Conservation (phyloP, 2,888 invertebrate species). For the Hanleya hanleyi region DNA sequence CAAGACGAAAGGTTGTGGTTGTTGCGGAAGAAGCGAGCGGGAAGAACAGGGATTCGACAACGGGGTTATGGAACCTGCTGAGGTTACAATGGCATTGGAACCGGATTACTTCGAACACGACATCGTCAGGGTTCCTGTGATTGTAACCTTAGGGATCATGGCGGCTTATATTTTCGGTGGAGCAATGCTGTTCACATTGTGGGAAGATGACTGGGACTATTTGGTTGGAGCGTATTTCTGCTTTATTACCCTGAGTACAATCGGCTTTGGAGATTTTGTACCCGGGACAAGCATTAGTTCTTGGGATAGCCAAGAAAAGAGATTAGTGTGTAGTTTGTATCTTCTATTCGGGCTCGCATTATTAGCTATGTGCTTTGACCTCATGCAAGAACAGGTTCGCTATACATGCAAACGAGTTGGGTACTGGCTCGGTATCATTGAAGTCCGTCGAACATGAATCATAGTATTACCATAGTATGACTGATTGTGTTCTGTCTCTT, state of each 20-base stretch:
- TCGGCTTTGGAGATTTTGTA: conserved; percentile 74
- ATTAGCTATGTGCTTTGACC: conserved; percentile 74
- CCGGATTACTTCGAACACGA: neutral
- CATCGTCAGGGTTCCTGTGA: conserved; percentile 82
- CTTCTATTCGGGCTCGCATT: conserved; percentile 73
- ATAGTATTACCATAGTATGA: too few species aligned
- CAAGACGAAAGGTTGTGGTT: too few species aligned
- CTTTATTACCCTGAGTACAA: conserved; percentile 73
- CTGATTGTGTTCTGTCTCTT: too few species aligned
- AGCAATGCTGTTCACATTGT: conserved; percentile 90
- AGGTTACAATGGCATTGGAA: neutral
- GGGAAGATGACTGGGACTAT: conserved; percentile 95
- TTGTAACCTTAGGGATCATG: conserved; percentile 91
- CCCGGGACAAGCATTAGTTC: conserved; percentile 67
- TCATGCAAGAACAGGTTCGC: conserved; percentile 73
- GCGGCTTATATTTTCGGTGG: conserved; percentile 91
- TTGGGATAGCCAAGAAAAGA: conserved; percentile 64
- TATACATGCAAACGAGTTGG: conserved; percentile 49
- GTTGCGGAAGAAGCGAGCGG: too few species aligned
- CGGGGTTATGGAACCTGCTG: neutral
- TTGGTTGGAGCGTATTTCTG: conserved; percentile 83
- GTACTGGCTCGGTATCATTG: neutral
- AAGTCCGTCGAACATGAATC: neutral
- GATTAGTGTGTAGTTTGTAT: conserved; percentile 68
- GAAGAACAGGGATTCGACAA: too few species aligned